phyloP scores from a whole-genome alignment of 2,888 invertebrate genomes.

The Plebejus anna region DNA sequence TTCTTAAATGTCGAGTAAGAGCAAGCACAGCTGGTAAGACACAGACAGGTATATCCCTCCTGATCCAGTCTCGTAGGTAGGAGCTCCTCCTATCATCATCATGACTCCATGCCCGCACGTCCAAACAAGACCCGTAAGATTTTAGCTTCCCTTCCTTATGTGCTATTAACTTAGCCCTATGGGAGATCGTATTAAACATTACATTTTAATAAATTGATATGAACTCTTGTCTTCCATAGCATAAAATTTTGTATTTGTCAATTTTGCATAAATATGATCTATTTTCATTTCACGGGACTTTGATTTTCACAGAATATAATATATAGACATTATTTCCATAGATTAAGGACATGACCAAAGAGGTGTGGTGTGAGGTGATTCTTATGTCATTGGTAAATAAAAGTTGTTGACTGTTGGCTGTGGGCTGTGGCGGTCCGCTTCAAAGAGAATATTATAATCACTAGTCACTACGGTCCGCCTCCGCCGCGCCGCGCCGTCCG shows the following conservation, averaged over 20 bases:
- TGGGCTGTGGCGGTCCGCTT: too few relatives aligned
- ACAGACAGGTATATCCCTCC: conserved; percentile 60
- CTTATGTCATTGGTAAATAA: too few relatives aligned
- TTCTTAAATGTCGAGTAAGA: conserved; percentile 49
- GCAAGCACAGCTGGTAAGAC: conserved; percentile 50
- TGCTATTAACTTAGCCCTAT: conserved; percentile 50
- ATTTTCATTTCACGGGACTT: too few relatives aligned
- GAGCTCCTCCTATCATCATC: conserved; percentile 49
- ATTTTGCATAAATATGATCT: too few relatives aligned
- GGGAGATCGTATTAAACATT: conserved; percentile 53
- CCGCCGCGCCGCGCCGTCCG: too few relatives aligned
- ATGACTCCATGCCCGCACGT: conserved; percentile 79
- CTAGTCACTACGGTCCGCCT: too few relatives aligned
- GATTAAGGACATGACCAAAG: too few relatives aligned
- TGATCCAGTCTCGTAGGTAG: conserved; percentile 71
- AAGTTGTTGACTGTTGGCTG: too few relatives aligned
- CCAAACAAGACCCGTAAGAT: conserved; percentile 72
- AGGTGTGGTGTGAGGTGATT: too few relatives aligned
- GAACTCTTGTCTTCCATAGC: conserved; percentile 22
- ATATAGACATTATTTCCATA: too few relatives aligned
- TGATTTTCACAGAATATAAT: too few relatives aligned
- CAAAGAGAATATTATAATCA: too few relatives aligned
- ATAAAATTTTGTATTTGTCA: conserved; percentile 14
- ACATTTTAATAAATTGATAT: conserved; percentile 39
- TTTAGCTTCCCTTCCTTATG: conserved; percentile 78